Evolutionary conservation across 2,888 invertebrate species (phyloP), one percentile per base, ranked within the genome.

Genomic region (Limnephilus rhombicus): DNA sequence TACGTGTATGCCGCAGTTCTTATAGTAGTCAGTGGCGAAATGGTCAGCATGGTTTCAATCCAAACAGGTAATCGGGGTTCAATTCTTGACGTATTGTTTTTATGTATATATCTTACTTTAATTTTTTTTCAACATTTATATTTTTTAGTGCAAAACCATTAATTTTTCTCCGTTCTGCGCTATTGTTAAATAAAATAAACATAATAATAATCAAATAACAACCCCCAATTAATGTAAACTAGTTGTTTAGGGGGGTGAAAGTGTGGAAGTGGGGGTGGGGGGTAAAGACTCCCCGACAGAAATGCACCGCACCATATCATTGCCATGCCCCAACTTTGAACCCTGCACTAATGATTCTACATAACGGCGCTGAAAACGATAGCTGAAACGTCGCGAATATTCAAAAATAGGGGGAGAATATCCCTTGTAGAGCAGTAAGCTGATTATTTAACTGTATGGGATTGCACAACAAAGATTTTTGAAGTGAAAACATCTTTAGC

Each of bases 271-370:
- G 68, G 24, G 53, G n/a, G 53, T 68, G 37, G 11, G 41, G n/a
- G 24, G 3, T 68, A 80, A 80, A 3, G 41, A 37, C 80, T 31
- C 80, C 88, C 88, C 18, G 15, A 11, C 88, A n/a, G 80, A 34
- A 31, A 45, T 41, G 86, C 49, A 31, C 31, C 53, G 18, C 29
- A 89, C 41, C 80, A n/a, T 80, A 90, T 45, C 90, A 49, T 82
- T 49, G 29, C 88, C 68, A 31, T 80, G 18, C 88, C 80, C 88
- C 34, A 37, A n/a, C 34, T 80, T 34, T 24, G 68, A 90, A 90
- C 53, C n/a, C 37, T n/a, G 90, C 90, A 90, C 90, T 92, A 92
- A 92, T 88, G 92, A 92, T 90, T 88, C 92, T 18, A 81, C 31
- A 86, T 90, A 88, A 86, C 80, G 85, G 31, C 89, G 31, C 81